Evolutionary conservation across 2,888 invertebrate species (phyloP).

Genomic region (Gerris lacustris): DNA sequence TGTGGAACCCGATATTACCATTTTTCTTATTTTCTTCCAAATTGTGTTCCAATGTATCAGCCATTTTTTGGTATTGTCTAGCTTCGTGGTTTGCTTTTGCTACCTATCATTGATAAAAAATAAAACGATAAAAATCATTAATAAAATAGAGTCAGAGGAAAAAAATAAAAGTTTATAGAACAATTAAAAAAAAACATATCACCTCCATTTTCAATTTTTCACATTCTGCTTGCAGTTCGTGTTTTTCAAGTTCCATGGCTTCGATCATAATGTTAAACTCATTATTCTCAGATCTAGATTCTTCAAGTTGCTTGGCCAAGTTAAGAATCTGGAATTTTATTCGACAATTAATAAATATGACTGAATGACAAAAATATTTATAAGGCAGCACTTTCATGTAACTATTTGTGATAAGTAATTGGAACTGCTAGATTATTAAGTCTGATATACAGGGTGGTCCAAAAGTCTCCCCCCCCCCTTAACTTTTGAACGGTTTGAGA

Average conservation of each 20-base stretch:
- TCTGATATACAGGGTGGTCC: too few relatives aligned
- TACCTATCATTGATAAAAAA: background rate
- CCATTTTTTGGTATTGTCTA: background rate
- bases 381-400: too few relatives aligned
- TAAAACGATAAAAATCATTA: too few relatives aligned
- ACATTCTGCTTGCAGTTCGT: background rate
- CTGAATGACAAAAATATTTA: too few relatives aligned
- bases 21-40: slow-evolving; percentile 6
- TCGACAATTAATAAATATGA: too few relatives aligned
- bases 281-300: background rate
- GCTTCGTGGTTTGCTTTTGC: background rate
- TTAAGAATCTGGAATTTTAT: too few relatives aligned
- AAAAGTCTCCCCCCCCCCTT: too few relatives aligned
- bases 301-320: background rate
- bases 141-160: too few relatives aligned
- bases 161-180: too few relatives aligned
- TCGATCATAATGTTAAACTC: background rate
- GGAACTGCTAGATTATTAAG: too few relatives aligned
- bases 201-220: background rate
- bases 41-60: background rate
- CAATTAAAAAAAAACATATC: background rate
- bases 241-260: background rate
- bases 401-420: too few relatives aligned
- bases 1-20: background rate
- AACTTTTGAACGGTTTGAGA: too few relatives aligned